These are phyloP conservation scores for Sylvia borin DNA, from an alignment of 2,797 vertebrate genomes.

Conservation along the genomic window DNA sequence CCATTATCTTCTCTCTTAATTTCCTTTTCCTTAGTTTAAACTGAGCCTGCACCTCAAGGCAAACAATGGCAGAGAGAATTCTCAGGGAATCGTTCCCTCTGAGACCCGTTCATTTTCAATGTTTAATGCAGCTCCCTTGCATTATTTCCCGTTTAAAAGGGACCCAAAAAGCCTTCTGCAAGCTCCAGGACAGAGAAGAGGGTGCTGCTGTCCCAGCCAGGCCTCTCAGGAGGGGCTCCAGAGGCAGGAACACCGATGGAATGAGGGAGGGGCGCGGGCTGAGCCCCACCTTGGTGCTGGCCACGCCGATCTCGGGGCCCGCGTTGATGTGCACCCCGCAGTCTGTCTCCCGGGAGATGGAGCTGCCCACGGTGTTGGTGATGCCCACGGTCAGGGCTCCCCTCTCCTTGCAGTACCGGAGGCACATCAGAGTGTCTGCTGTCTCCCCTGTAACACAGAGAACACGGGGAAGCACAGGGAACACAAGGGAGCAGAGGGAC, in stretches of 20 bases:
- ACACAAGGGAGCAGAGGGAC: neutral
- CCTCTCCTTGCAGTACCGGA: conserved; percentile 93
- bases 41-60: neutral
- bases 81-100: neutral
- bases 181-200: neutral
- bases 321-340: conserved; percentile 98
- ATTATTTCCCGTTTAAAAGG: neutral
- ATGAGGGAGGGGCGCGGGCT: neutral
- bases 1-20: neutral
- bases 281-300: conserved; percentile 84
- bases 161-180: neutral
- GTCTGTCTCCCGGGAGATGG: conserved; percentile 96
- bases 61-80: neutral
- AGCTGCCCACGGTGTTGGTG: conserved; percentile 97
- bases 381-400: conserved; percentile 95
- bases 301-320: conserved; percentile 95
- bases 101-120: neutral
- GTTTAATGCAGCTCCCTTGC: neutral
- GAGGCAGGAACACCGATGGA: neutral
- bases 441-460: conserved; percentile 86
- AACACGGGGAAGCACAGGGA: neutral
- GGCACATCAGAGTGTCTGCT: conserved; percentile 93
- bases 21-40: neutral
- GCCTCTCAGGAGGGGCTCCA: neutral
- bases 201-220: neutral